These are phyloP conservation scores for Amiota mariae DNA, from an alignment of 2,888 invertebrate species.

Conservation along the genomic window DNA sequence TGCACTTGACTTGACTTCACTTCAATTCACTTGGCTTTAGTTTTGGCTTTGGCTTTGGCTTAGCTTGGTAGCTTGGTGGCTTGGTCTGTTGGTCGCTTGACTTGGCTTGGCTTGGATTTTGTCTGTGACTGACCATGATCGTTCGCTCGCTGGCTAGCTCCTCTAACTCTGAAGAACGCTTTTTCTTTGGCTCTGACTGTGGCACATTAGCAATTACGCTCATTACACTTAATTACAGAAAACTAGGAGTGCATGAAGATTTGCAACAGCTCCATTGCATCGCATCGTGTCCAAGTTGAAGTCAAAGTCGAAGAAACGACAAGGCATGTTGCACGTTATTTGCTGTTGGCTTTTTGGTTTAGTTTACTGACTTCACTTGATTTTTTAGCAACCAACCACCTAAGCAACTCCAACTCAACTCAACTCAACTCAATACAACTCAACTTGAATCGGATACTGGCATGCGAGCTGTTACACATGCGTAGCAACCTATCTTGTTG, in stretches of 20 bases:
- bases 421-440: slow-evolving; percentile 27
- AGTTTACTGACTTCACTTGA: not conserved
- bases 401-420: slow-evolving; percentile 44
- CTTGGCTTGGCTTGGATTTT: too few species aligned
- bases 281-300: slow-evolving; percentile 28
- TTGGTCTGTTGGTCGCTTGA: too few species aligned
- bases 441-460: not conserved
- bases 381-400: slow-evolving; percentile 46
- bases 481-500: slow-evolving; percentile 27
- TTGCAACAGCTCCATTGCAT: slow-evolving; percentile 53
- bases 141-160: not conserved
- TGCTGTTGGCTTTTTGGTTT: slow-evolving; percentile 6
- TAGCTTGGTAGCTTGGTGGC: too few species aligned
- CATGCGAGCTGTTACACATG: not conserved
- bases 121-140: not conserved
- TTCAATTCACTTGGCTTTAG: too few species aligned
- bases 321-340: slow-evolving; percentile 24
- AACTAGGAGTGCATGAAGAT: slow-evolving; percentile 68
- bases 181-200: not conserved
- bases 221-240: slow-evolving; percentile 72
- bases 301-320: slow-evolving; percentile 13
- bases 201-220: slow-evolving; percentile 71
- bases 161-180: not conserved
- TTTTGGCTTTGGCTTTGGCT: too few species aligned
- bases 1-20: too few species aligned